Evolutionary conservation across 2,888 invertebrate species (phyloP).

Genomic region (Spodoptera exigua): DNA sequence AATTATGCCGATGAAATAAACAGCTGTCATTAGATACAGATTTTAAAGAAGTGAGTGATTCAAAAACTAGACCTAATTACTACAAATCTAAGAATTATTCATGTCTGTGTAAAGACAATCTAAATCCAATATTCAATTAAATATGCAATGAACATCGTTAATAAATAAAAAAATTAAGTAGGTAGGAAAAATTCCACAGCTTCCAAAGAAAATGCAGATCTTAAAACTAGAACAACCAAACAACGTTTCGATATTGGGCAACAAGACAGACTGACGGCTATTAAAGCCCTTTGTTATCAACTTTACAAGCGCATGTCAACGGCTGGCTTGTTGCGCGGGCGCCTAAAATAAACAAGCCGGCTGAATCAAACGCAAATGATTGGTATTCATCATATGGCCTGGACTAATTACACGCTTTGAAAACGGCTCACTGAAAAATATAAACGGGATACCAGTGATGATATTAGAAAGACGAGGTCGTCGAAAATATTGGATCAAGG

Average conservation of each 20-base stretch:
- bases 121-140: too few species aligned
- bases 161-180: too few species aligned
- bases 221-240: slow-evolving; percentile 16
- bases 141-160: too few species aligned
- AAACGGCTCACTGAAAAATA: slow-evolving; percentile 12
- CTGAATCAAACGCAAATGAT: slow-evolving; percentile 41
- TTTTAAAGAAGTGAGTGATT: too few species aligned
- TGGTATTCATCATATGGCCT: slow-evolving; percentile 45
- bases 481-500: slow-evolving; percentile 28
- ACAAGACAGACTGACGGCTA: slow-evolving; percentile 13
- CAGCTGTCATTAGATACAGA: too few species aligned
- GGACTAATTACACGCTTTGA: slow-evolving; percentile 36
- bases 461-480: slow-evolving; percentile 27
- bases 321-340: slow-evolving; percentile 33
- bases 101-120: too few species aligned
- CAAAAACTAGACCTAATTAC: too few species aligned
- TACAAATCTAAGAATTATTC: too few species aligned
- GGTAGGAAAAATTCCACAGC: not conserved
- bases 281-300: slow-evolving; percentile 34
- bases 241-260: slow-evolving; percentile 13
- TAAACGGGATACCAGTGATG: slow-evolving; percentile 3
- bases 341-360: slow-evolving; percentile 44
- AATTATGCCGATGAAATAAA: too few species aligned
- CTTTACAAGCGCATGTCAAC: slow-evolving; percentile 43
- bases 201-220: not conserved